Percentiles rank a stretch among this genome's conserved stretches.
These are phyloP conservation scores for Euphonia xanthogaster DNA, from an alignment of 2,797 vertebrate genomes.

Conservation along the genomic window DNA sequence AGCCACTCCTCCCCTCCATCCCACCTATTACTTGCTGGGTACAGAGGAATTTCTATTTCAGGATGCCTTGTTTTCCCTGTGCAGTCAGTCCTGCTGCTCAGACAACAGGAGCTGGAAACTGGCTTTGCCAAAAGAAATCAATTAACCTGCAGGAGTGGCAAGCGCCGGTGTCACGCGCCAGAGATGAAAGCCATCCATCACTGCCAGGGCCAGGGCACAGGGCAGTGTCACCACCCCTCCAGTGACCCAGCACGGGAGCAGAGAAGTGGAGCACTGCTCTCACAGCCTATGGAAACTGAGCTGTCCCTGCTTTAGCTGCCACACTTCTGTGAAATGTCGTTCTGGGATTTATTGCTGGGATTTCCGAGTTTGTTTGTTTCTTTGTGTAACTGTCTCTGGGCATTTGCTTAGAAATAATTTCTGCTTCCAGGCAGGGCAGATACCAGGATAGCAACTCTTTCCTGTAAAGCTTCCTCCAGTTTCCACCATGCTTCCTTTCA, in stretches of 20 bases:
- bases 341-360: neutral
- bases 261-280: neutral
- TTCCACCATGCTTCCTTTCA: slow-evolving; percentile 38
- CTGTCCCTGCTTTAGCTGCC: neutral
- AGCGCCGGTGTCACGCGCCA: neutral
- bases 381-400: neutral
- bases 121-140: slow-evolving; percentile 56
- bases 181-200: slow-evolving; percentile 48
- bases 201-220: neutral
- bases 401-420: neutral
- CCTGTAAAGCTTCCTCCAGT: slow-evolving; percentile 47
- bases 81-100: slow-evolving; percentile 24
- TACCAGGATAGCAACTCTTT: neutral
- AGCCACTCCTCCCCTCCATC: neutral
- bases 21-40: neutral
- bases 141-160: slow-evolving; percentile 33
- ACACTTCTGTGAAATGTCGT: neutral
- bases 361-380: slow-evolving; percentile 11
- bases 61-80: neutral
- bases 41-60: neutral
- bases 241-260: neutral
- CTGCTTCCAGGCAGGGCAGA: neutral
- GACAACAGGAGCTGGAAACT: neutral
- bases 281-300: neutral
- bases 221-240: neutral